phyloP scores from a whole-genome alignment of 2,888 invertebrate genomes.

The Drosophila austrosaltans region DNA sequence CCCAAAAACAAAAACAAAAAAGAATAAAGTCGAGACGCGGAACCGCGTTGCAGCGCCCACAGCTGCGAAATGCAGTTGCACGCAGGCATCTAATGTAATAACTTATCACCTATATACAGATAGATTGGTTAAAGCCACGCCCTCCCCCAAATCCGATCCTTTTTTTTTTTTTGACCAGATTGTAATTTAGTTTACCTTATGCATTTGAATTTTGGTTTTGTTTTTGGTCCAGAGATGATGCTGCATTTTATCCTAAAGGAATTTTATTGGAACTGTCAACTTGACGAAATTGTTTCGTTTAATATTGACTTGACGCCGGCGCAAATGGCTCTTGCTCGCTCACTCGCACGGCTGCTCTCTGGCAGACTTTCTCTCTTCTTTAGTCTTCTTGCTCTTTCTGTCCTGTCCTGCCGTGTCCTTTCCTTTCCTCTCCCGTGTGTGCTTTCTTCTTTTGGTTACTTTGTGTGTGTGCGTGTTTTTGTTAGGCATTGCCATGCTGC shows the following conservation, averaged over 20 bases:
- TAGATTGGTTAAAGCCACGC: not conserved
- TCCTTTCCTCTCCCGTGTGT: conserved; percentile 17
- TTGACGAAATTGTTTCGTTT: conserved; percentile 64
- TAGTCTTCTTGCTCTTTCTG: conserved; percentile 6
- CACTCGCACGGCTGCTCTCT: conserved; percentile 1
- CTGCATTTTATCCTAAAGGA: conserved; percentile 17
- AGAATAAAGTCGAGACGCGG: not conserved
- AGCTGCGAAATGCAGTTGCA: conserved; percentile 1
- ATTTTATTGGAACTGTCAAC: conserved; percentile 37
- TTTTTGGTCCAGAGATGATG: conserved; percentile 1
- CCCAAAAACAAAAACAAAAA: conserved; percentile 30
- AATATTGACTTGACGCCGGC: conserved; percentile 67
- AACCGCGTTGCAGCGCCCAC: conserved; percentile 3
- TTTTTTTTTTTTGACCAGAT: not conserved
- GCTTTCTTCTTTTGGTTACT: conserved; percentile 31
- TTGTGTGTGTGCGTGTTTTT: conserved; percentile 42
- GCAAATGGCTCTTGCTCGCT: conserved; percentile 27
- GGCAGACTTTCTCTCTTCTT: not conserved
- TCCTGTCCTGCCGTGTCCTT: not conserved
- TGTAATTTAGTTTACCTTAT: not conserved
- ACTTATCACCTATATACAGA: not conserved
- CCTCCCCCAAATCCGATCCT: not conserved
- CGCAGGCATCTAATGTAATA: too few relatives aligned
- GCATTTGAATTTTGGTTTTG: not conserved
- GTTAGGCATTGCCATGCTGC: conserved; percentile 25